phyloP scores from a whole-genome alignment of 2,797 vertebrate genomes.

The Chaenodraco wilsoni region DNA sequence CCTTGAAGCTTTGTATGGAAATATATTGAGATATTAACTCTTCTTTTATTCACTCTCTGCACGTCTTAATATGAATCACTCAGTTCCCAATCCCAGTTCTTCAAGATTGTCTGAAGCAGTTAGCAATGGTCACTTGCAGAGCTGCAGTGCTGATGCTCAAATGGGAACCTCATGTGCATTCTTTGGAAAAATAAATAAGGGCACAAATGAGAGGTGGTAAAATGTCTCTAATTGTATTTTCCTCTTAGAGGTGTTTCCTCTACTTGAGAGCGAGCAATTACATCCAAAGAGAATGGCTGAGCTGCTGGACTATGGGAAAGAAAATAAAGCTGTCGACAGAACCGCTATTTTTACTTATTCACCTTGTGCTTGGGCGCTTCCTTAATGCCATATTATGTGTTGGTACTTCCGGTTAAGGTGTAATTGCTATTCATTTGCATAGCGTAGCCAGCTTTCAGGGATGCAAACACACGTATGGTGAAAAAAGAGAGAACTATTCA shows the following conservation, averaged over 20 bases:
- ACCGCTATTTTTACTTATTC: constrained; percentile 11
- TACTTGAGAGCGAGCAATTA: constrained; percentile 48
- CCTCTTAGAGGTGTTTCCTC: constrained; percentile 69
- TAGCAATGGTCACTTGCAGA: constrained; percentile 37
- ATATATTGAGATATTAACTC: neutral
- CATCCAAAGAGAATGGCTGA: constrained; percentile 30
- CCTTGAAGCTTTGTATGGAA: neutral
- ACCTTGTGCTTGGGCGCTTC: too few relatives aligned
- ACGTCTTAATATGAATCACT: neutral
- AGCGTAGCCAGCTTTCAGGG: too few relatives aligned
- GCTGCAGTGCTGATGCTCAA: constrained; percentile 50
- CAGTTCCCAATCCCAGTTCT: constrained; percentile 6
- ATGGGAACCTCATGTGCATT: constrained; percentile 79
- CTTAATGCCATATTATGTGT: too few relatives aligned
- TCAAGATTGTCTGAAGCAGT: constrained; percentile 36
- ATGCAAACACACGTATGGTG: too few relatives aligned
- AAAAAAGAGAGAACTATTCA: too few relatives aligned
- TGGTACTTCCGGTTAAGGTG: too few relatives aligned
- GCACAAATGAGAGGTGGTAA: constrained; percentile 73
- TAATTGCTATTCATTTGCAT: too few relatives aligned
- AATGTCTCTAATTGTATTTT: constrained; percentile 74
- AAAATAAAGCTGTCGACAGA: constrained; percentile 38
- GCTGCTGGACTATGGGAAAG: constrained; percentile 46
- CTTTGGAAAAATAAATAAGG: constrained; percentile 80
- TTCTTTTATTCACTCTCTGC: neutral